Evolutionary conservation across 2,113 vertebrate genomes (phyloP).

Genomic region (Paradoxurus hermaphroditus): DNA sequence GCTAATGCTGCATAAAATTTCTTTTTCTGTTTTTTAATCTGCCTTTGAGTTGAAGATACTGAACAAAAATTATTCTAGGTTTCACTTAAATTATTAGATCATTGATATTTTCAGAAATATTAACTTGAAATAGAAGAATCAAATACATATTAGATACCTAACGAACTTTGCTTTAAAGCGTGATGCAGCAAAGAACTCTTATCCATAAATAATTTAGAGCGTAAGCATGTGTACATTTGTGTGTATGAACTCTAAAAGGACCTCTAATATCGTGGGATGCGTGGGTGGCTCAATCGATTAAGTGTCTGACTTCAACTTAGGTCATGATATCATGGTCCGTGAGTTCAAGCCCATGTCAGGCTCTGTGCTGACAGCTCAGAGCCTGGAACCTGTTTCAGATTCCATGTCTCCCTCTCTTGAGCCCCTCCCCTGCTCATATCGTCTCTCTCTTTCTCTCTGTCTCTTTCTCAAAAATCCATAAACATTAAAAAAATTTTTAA

Average conservation of each 20-base stretch:
- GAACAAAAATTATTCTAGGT: not conserved
- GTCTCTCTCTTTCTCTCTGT: no score
- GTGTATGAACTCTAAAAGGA: not conserved
- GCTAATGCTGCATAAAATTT: not conserved
- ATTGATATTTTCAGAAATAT: not conserved
- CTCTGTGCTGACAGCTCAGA: no score
- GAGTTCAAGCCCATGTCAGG: no score
- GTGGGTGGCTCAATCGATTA: no score
- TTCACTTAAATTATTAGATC: not conserved
- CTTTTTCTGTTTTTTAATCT: not conserved
- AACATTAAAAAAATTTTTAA: not conserved
- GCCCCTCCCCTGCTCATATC: no score
- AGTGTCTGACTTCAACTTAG: no score
- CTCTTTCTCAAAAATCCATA: no score
- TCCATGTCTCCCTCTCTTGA: no score
- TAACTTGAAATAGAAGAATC: not conserved
- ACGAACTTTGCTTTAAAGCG: not conserved
- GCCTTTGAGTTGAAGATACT: not conserved
- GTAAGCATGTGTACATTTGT: not conserved
- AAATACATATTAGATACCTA: not conserved
- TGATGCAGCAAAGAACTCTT: not conserved
- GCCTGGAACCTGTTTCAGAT: no score
- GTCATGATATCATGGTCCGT: no score
- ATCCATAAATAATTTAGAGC: not conserved
- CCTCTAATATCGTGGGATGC: not conserved